Evolutionary conservation across 1,140 invertebrate genomes (phyloP), one percentile per base, ranked within the genome.

Genomic region (Drosophila littoralis): DNA sequence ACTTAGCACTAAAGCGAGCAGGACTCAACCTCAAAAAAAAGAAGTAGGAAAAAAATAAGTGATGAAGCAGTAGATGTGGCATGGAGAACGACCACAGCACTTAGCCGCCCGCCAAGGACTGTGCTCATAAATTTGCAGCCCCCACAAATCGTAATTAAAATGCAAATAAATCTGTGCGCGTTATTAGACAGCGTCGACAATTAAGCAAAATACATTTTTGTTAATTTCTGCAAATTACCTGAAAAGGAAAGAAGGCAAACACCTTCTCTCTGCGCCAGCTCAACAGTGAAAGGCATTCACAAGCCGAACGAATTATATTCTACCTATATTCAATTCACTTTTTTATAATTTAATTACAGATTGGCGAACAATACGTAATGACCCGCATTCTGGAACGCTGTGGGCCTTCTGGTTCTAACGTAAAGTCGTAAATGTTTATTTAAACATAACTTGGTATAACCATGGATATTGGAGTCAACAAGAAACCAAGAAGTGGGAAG

Each of bases 141-240:
- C 36, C 36, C 68, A 84, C 67, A 84, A 84, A 71, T 72, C 74
- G 73, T 88, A 88, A 88, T 86, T 86, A 86, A 88, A 83, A 86
- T 77, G 76, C 65, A 88, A 88, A 86, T 86, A 86, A 86, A 86
- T 86, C 84, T 83, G 78, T 65, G 50, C 51, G 69, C 69, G 61
- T 68, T 75, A 79, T 79, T 70, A 64, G 43, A 50, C 54, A 36
- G 22, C 45, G 50, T 46, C 33, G 38, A 40, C 72, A 70, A 32
- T 71, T 69, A 46, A 28, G 13, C 54, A 46, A 43, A 22, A 51
- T 51, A 69, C 57, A 75, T 55, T 35, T 69, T 75, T 38, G n/a
- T 8, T 64, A 67, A 79, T 86, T 88, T 82, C 52, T 61, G 65
- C 77, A 77, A 85, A 86, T 88, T 77, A 58, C 66, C 54, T 43